Percentiles rank a stretch among this genome's conserved stretches.
phyloP scores from a whole-genome alignment of 2,113 vertebrate genomes.

The Myotis yumanensis region DNA sequence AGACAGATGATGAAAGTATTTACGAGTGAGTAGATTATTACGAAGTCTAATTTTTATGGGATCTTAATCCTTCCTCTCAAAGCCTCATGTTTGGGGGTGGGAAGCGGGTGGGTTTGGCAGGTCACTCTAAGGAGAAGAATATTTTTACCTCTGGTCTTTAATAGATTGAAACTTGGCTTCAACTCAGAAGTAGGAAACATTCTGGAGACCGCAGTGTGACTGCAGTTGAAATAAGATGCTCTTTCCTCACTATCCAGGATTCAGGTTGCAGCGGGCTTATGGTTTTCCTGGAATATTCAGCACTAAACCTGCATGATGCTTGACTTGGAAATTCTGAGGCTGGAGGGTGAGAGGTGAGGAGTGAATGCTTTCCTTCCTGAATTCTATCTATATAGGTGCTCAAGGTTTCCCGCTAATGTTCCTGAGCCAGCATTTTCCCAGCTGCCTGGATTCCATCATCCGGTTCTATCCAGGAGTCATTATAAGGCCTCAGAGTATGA shows the following conservation, averaged over 20 bases:
- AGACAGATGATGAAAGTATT: background rate
- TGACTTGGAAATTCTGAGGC: background rate
- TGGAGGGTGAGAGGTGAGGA: background rate
- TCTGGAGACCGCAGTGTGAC: background rate
- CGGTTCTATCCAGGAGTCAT: background rate
- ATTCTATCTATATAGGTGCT: background rate
- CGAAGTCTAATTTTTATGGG: background rate
- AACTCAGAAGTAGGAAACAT: background rate
- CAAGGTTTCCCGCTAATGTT: background rate
- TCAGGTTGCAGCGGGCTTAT: background rate
- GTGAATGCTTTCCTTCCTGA: background rate
- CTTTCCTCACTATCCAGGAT: background rate
- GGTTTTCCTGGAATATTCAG: background rate
- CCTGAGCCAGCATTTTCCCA: background rate
- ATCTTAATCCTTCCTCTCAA: background rate
- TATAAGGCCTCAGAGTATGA: background rate
- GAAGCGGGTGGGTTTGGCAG: no score
- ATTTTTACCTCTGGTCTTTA: background rate
- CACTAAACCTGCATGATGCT: background rate
- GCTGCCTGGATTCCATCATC: background rate
- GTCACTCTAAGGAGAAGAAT: background rate
- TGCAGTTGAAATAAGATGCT: background rate
- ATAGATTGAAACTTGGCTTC: background rate
- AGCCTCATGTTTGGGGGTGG: background rate
- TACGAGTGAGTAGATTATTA: background rate